Evolutionary conservation across 2,797 vertebrate genomes (phyloP).

Genomic region (Myiotriccus ornatus): DNA sequence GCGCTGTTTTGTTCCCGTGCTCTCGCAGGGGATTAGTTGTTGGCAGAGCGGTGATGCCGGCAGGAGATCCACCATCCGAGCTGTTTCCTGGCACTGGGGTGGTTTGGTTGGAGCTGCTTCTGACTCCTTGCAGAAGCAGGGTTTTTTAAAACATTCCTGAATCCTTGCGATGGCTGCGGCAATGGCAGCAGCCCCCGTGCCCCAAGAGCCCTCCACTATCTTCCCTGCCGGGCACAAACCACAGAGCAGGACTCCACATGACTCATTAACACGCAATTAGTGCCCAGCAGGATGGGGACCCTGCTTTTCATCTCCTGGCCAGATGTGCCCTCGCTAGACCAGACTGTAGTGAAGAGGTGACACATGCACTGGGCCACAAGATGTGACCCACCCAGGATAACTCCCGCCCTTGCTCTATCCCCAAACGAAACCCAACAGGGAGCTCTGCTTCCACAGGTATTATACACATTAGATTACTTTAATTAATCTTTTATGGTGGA

Average conservation of each 20-base stretch:
- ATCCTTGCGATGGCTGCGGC: not conserved
- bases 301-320: not conserved
- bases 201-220: not conserved
- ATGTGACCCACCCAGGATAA: not conserved
- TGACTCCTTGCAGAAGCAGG: not conserved
- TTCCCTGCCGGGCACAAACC: not conserved
- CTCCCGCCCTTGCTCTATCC: not conserved
- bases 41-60: not conserved
- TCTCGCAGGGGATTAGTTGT: conserved; percentile 35
- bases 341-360: accelerated
- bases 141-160: not conserved
- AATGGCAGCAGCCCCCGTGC: accelerated
- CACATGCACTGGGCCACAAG: accelerated
- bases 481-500: not conserved
- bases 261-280: accelerated
- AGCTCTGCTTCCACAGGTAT: not conserved
- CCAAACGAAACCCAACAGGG: not conserved
- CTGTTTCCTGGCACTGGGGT: conserved; percentile 2
- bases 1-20: not conserved
- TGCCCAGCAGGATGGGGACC: not conserved
- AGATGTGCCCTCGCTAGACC: not conserved
- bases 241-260: not conserved
- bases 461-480: not conserved
- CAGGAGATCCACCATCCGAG: conserved; percentile 33
- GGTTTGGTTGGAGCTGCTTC: not conserved